A percentile compares a stretch with the other conserved stretches of the same genome.
These are phyloP conservation scores for Xylocopa sonorina DNA, from an alignment of 1,140 invertebrate genomes.

Conservation along the genomic window DNA sequence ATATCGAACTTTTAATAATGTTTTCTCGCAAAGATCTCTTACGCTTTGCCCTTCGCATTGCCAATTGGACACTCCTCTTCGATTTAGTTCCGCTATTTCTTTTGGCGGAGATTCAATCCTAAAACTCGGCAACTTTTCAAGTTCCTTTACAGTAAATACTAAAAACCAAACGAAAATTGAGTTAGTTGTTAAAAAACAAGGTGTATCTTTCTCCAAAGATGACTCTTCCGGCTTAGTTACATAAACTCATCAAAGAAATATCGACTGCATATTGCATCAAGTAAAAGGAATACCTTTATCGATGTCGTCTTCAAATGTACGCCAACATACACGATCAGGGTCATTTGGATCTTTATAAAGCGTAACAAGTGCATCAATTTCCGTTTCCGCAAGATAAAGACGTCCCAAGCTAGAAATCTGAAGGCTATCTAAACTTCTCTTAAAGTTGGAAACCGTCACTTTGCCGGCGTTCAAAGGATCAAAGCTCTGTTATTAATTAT, in stretches of 20 bases:
- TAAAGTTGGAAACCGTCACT: conserved; percentile 85
- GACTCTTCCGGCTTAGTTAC: too few species aligned
- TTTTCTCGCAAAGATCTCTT: conserved; percentile 83
- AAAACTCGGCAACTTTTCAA: conserved; percentile 85
- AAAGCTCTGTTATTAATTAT: conserved; percentile 80
- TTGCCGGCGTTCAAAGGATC: conserved; percentile 85
- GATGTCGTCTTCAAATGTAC: conserved; percentile 87
- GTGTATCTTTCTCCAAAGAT: too few species aligned
- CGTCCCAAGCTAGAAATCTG: conserved; percentile 83
- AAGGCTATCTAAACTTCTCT: conserved; percentile 84
- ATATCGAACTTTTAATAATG: conserved; percentile 81
- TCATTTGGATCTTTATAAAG: conserved; percentile 87
- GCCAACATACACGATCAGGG: conserved; percentile 85
- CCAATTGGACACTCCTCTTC: conserved; percentile 81
- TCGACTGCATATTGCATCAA: not conserved
- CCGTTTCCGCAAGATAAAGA: conserved; percentile 82
- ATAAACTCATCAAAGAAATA: not conserved
- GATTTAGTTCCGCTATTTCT: conserved; percentile 79
- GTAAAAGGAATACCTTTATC: conserved; percentile 82
- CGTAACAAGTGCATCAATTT: conserved; percentile 83
- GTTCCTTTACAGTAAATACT: conserved; percentile 87
- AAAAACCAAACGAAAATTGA: conserved; percentile 3
- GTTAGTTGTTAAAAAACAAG: too few species aligned
- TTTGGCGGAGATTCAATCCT: conserved; percentile 77
- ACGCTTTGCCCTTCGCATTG: conserved; percentile 70